Evolutionary conservation across 2,888 invertebrate species (phyloP).

Genomic region (Dynastes maya): DNA sequence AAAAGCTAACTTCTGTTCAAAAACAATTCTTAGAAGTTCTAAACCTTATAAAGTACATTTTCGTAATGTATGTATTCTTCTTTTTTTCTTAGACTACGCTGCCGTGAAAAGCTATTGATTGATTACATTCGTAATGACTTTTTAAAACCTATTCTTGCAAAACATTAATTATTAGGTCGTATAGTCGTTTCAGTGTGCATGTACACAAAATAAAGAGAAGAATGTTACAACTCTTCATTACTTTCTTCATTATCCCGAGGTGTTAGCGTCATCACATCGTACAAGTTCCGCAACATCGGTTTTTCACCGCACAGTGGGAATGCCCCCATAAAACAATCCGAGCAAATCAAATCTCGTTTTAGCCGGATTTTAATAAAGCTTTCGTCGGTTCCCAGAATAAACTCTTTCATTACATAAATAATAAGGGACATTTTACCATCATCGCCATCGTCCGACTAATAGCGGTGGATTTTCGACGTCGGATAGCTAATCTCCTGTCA

Average conservation of each 20-base stretch:
- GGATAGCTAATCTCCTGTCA: slow-evolving; percentile 37
- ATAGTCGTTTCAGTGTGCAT: neutral
- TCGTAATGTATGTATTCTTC: no score
- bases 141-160: no score
- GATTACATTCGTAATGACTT: no score
- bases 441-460: slow-evolving; percentile 20
- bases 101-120: no score
- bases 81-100: no score
- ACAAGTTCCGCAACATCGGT: neutral
- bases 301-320: neutral
- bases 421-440: slow-evolving; percentile 34
- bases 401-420: slow-evolving; percentile 46
- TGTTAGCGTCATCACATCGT: slow-evolving; percentile 17
- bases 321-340: slow-evolving; percentile 4
- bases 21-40: no score
- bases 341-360: slow-evolving; percentile 35
- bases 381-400: slow-evolving; percentile 7
- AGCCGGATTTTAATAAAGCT: slow-evolving; percentile 30
- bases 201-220: neutral
- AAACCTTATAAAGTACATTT: no score
- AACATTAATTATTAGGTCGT: neutral
- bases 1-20: no score
- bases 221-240: neutral
- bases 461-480: slow-evolving; percentile 33
- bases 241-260: slow-evolving; percentile 13